phyloP scores from a whole-genome alignment of 2,113 vertebrate species.

The Crotophaga sulcirostris region DNA sequence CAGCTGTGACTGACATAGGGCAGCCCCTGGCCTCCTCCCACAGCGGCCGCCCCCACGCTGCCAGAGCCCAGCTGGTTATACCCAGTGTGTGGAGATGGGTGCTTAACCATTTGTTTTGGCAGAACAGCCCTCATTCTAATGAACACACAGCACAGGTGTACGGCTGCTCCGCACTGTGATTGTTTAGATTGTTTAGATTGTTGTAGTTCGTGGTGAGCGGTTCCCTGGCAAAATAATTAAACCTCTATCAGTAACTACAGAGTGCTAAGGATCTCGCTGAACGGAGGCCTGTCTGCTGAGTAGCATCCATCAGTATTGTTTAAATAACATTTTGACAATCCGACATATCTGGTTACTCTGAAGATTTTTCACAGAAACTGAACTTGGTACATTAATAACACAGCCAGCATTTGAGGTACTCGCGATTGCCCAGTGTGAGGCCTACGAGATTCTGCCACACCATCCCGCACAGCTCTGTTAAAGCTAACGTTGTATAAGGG shows the following conservation, averaged over 20 bases:
- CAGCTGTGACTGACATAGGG: fast-evolving
- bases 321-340: neutral
- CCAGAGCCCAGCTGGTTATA: neutral
- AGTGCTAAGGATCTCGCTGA: neutral
- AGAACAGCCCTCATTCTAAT: neutral
- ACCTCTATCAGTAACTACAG: neutral
- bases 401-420: neutral
- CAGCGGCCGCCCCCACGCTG: too few relatives aligned
- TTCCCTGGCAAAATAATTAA: neutral
- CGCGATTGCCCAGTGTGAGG: fast-evolving
- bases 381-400: neutral
- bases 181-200: too few relatives aligned
- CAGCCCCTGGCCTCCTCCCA: neutral
- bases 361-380: neutral
- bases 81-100: fast-evolving
- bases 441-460: neutral
- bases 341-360: neutral
- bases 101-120: neutral
- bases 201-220: neutral
- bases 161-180: neutral
- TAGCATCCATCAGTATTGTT: neutral
- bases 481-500: neutral
- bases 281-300: neutral
- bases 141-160: neutral
- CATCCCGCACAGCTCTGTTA: neutral